Evolutionary conservation across 2,888 invertebrate genomes (phyloP), one percentile per base, ranked within the genome.

Genomic region (Graphium colonna): DNA sequence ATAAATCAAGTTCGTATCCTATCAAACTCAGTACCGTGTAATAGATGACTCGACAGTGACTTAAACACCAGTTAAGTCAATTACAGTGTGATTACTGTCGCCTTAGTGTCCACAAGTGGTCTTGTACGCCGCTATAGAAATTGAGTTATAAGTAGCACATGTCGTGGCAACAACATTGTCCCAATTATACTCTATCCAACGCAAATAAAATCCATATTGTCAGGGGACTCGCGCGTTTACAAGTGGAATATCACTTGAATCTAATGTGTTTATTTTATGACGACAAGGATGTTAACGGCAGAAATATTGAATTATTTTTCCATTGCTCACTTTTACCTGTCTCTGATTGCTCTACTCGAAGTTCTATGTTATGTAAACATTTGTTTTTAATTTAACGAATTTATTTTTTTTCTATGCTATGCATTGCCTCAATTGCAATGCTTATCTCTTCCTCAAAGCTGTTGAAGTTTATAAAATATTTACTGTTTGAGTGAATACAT

Each of bases 1-100:
- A 47, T 52, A 52, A 52, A 40, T 52, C 45, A 52, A 45, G 47
- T 47, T 17, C 10, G 26, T 13, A 41, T 52, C 41, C 33, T 17
- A 36, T 41, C 47, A 47, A 42, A 26, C 41, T 16, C 40, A 21
- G 21, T 40, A 28, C 36, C 40, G n/a, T 16, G 46, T 52, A 52
- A 52, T 38, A 36, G 43, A 52, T 41, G 28, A n/a, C 45, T 36
- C 13, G 47, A 38, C 42, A 21, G 26, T 7, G 31, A 31, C 28
- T 52, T 36, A 36, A 18, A 38, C 42, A 47, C 28, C 26, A 12
- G 17, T 33, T 13, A 13, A 7, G 40, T 46, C 40, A 41, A 52
- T 52, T 52, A 52, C 40, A 48, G 7, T 43, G 47, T 48, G 18
- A 46, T 40, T 46, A 52, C 31, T 10, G 10, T 31, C 31, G 10